Conservation (phyloP, 92 coral and sea anemone species). For the Siderastrea radians region DNA sequence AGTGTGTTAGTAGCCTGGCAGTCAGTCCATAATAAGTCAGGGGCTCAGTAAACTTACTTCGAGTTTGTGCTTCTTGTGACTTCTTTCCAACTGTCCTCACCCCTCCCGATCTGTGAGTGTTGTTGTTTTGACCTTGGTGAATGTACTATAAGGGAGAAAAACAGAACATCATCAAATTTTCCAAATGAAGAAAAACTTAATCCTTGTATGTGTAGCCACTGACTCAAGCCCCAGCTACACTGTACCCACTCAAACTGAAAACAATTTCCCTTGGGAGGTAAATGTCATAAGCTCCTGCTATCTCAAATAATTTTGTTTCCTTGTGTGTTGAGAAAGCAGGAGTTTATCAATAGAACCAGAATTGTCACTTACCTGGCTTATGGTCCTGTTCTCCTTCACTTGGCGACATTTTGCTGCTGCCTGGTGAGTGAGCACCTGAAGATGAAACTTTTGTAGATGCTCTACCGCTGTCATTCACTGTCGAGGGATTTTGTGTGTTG, state of each 20-base stretch:
- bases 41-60: constrained; percentile 72
- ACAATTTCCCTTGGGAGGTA: too few relatives aligned
- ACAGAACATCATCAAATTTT: background rate
- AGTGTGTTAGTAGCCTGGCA: too few relatives aligned
- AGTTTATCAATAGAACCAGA: too few relatives aligned
- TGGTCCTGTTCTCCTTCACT: constrained; percentile 76
- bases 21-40: background rate
- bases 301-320: too few relatives aligned
- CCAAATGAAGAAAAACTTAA: too few relatives aligned
- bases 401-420: constrained; percentile 32
- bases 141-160: constrained; percentile 48
- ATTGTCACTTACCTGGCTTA: constrained; percentile 60
- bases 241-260: too few relatives aligned
- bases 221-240: too few relatives aligned
- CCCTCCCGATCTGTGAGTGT: constrained; percentile 56
- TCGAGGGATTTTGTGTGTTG: background rate
- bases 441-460: constrained; percentile 52
- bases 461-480: constrained; percentile 40
- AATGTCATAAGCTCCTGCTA: too few relatives aligned
- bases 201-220: too few relatives aligned
- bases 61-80: constrained; percentile 93
- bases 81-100: constrained; percentile 97
- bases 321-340: too few relatives aligned
- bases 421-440: constrained; percentile 49
- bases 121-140: constrained; percentile 85